A percentile compares a stretch with the other conserved stretches of the same genome.
These are phyloP conservation scores for Pygocentrus nattereri DNA, from an alignment of 2,797 vertebrate species.

Conservation along the genomic window DNA sequence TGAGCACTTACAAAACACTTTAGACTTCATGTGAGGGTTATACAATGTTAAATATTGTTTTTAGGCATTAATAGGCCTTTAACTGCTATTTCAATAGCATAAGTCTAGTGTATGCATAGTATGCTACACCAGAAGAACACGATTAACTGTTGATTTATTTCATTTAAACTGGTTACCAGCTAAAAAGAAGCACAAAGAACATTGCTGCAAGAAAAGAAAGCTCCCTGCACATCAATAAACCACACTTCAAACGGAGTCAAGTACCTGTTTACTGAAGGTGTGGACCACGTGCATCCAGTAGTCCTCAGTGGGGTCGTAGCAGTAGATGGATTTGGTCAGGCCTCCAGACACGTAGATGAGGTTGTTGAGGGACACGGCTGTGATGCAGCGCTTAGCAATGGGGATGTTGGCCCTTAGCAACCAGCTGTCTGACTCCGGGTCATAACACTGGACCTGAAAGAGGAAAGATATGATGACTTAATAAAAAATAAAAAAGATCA, in stretches of 20 bases:
- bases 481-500: too few relatives aligned
- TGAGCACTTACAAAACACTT: too few relatives aligned
- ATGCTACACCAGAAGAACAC: too few relatives aligned
- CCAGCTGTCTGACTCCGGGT: slow-evolving; percentile 92
- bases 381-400: slow-evolving; percentile 97
- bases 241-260: neutral
- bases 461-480: neutral
- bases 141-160: too few relatives aligned
- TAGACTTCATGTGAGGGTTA: too few relatives aligned
- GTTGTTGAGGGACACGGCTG: slow-evolving; percentile 95
- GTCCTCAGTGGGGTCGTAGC: slow-evolving; percentile 94
- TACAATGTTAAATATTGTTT: too few relatives aligned
- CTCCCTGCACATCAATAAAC: neutral
- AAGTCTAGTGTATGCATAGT: too few relatives aligned
- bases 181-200: neutral
- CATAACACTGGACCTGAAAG: slow-evolving; percentile 94
- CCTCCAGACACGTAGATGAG: slow-evolving; percentile 97
- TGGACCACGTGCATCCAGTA: slow-evolving; percentile 98
- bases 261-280: slow-evolving; percentile 95
- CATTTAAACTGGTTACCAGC: too few relatives aligned
- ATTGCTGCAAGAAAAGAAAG: neutral
- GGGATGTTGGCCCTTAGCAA: slow-evolving; percentile 94
- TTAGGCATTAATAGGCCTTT: too few relatives aligned
- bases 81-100: too few relatives aligned
- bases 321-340: slow-evolving; percentile 95